A percentile compares a stretch with the other conserved stretches of the same genome.
Conservation (phyloP, 2,113 vertebrate species). For the Girardinichthys multiradiatus region DNA sequence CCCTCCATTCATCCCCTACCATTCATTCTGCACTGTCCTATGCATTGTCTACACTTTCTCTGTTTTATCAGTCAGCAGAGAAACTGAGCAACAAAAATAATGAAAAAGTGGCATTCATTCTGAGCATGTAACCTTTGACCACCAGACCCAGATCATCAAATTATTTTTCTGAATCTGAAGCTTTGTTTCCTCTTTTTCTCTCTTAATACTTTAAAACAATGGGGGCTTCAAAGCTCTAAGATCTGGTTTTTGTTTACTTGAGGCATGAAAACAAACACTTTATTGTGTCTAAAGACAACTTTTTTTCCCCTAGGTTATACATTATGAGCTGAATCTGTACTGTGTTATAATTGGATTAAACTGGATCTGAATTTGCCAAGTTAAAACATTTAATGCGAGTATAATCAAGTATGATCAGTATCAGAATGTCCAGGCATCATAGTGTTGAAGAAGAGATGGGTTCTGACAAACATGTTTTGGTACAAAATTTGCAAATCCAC, state of each 20-base stretch:
- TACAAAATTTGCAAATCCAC: no score
- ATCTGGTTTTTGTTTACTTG: neutral
- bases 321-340: neutral
- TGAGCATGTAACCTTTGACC: neutral
- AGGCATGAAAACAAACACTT: neutral
- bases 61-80: slow-evolving; percentile 12
- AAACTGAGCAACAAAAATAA: slow-evolving; percentile 3
- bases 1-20: neutral
- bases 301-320: neutral
- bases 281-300: neutral
- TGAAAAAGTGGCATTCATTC: neutral
- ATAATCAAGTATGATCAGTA: neutral
- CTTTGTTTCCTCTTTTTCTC: neutral
- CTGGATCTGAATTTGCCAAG: neutral
- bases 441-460: no score
- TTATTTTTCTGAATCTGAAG: neutral
- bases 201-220: neutral
- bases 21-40: slow-evolving; percentile 10
- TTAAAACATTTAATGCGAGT: neutral
- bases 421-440: no score
- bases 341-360: neutral
- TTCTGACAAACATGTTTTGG: no score
- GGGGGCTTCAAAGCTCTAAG: neutral
- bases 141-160: slow-evolving; percentile 2
- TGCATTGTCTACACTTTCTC: slow-evolving; percentile 6